Evolutionary conservation across 2,797 vertebrate genomes (phyloP).

Genomic region (Sphenopsis melanotis): DNA sequence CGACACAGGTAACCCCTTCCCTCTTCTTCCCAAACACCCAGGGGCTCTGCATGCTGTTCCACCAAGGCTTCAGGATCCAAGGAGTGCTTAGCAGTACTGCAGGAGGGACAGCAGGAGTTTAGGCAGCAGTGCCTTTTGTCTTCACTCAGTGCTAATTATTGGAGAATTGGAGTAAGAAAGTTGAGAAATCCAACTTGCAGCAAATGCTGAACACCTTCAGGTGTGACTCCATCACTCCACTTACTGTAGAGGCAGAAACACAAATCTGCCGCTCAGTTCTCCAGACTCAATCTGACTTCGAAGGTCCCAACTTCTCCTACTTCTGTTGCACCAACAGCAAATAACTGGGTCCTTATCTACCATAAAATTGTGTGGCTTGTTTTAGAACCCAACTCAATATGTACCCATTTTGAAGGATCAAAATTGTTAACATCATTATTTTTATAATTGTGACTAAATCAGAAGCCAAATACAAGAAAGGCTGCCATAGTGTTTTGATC

Average conservation of each 20-base stretch:
- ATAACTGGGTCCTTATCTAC: not conserved
- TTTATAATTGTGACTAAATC: not conserved
- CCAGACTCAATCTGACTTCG: not conserved
- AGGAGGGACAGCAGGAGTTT: not conserved
- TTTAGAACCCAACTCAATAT: not conserved
- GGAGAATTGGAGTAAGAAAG: not conserved
- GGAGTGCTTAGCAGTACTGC: not conserved
- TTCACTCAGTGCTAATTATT: not conserved
- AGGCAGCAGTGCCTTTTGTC: not conserved
- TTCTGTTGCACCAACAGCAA: not conserved
- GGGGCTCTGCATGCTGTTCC: not conserved
- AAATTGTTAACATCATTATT: not conserved
- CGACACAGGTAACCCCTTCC: conserved; percentile 86
- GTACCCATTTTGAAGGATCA: not conserved
- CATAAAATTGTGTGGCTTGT: not conserved
- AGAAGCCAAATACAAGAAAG: not conserved
- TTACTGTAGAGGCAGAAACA: not conserved
- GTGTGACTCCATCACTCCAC: not conserved
- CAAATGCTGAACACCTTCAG: not conserved
- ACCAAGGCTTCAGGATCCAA: not conserved
- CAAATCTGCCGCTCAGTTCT: not conserved
- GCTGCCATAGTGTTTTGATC: not conserved
- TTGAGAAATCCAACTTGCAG: not conserved
- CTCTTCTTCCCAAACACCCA: not conserved
- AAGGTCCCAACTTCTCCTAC: not conserved